These are phyloP conservation scores for Ctenopoma kingsleyae DNA, from an alignment of 2,797 vertebrate species.

Conservation along the genomic window DNA sequence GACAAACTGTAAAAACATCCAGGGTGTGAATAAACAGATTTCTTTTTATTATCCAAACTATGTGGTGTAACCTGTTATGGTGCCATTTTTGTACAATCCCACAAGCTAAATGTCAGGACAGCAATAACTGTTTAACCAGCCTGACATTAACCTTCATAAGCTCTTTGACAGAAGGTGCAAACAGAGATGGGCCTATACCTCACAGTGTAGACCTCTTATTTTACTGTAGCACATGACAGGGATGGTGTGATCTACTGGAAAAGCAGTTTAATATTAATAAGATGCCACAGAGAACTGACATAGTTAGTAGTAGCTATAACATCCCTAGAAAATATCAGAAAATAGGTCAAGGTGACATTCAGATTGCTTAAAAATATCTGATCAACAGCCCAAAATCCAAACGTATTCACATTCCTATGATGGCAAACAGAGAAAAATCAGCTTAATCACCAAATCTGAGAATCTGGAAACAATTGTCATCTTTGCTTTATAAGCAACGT, in stretches of 20 bases:
- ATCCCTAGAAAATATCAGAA: background rate
- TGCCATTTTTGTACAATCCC: too few relatives aligned
- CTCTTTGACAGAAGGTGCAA: too few relatives aligned
- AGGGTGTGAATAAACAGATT: too few relatives aligned
- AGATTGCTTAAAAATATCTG: background rate
- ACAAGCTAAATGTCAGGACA: too few relatives aligned
- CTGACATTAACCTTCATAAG: too few relatives aligned
- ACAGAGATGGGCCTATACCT: background rate
- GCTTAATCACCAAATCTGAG: too few relatives aligned
- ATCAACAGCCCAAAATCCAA: background rate
- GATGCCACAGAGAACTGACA: slow-evolving; percentile 10
- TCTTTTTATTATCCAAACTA: too few relatives aligned
- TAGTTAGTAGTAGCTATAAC: background rate
- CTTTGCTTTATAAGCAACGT: too few relatives aligned
- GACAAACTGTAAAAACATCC: too few relatives aligned
- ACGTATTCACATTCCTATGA: background rate
- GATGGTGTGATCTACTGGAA: background rate
- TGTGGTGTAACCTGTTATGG: too few relatives aligned
- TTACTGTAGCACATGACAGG: slow-evolving; percentile 9
- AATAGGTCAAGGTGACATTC: background rate
- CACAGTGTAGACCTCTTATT: too few relatives aligned
- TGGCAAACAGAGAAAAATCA: background rate
- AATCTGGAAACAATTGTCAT: too few relatives aligned
- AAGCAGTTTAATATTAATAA: slow-evolving; percentile 30
- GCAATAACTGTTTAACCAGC: background rate